Evolutionary conservation across 2,113 vertebrate genomes (phyloP).

Genomic region (Otolemur garnettii): DNA sequence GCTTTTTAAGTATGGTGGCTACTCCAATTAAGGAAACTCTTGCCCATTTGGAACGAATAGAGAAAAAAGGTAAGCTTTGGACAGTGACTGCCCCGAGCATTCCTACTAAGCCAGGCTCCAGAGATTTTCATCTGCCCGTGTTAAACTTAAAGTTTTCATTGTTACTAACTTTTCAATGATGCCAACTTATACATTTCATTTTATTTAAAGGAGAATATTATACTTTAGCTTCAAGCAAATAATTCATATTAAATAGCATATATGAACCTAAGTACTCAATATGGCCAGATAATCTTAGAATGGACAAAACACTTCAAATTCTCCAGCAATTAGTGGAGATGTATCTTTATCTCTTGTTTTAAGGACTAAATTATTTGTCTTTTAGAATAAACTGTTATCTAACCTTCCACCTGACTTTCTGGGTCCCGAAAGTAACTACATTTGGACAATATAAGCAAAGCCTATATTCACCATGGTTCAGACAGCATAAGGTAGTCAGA

Average conservation of each 20-base stretch:
- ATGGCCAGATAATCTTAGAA: neutral
- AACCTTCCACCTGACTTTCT: neutral
- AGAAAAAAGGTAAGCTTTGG: conserved; percentile 63
- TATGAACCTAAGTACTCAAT: neutral
- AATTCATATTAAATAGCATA: conserved; percentile 29
- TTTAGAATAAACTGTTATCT: neutral
- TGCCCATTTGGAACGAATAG: conserved; percentile 60
- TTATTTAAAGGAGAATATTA: conserved; percentile 76
- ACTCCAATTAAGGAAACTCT: conserved; percentile 85
- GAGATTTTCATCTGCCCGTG: conserved; percentile 76
- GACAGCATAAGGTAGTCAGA: neutral
- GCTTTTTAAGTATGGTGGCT: conserved; percentile 78
- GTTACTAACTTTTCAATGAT: conserved; percentile 43
- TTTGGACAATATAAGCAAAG: neutral
- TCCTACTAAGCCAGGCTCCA: conserved; percentile 60
- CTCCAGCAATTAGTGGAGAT: neutral
- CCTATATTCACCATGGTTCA: neutral
- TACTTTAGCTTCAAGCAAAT: conserved; percentile 3
- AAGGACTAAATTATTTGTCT: neutral
- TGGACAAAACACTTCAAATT: neutral
- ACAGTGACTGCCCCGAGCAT: conserved; percentile 72
- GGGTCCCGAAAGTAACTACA: neutral
- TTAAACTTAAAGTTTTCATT: conserved; percentile 76
- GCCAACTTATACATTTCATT: conserved; percentile 77
- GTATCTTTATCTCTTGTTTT: neutral